Percentiles rank a stretch among this genome's conserved stretches.
phyloP scores from a whole-genome alignment of 2,113 vertebrate genomes.

The Brachypodius melanocephalos region DNA sequence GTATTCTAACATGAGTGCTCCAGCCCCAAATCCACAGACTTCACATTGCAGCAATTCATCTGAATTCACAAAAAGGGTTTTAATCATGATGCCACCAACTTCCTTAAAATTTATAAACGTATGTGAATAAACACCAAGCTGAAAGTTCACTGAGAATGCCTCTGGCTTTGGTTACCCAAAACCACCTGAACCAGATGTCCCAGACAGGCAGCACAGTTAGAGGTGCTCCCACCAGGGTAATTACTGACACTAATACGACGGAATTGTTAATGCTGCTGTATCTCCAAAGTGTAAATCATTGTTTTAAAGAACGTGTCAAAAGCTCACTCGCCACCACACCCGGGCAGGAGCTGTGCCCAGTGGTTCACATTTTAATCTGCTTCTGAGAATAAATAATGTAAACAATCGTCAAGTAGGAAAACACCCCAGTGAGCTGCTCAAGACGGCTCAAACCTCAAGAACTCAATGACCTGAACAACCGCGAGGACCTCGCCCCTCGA shows the following conservation, averaged over 20 bases:
- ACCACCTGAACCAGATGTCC: not conserved
- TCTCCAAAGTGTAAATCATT: not conserved
- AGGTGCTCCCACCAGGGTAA: not conserved
- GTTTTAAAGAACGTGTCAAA: not conserved
- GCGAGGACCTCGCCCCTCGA: fast-evolving
- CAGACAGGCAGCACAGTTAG: not conserved
- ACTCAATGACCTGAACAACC: not conserved
- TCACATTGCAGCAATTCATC: not conserved
- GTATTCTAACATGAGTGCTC: fast-evolving
- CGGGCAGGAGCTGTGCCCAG: not conserved
- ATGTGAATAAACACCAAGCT: not conserved
- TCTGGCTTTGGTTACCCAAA: not conserved
- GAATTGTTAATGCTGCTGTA: not conserved
- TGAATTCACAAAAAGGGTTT: not conserved
- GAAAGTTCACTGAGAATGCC: not conserved
- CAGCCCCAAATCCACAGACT: not conserved
- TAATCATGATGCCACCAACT: not conserved
- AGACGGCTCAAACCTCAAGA: not conserved
- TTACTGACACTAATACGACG: too few relatives aligned
- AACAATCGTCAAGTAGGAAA: not conserved
- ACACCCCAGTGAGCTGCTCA: not conserved
- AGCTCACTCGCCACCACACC: not conserved
- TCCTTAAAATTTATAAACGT: not conserved
- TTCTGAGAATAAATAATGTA: not conserved
- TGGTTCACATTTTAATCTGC: not conserved